A percentile compares a stretch with the other conserved stretches of the same genome.
Evolutionary conservation across 2,113 vertebrate species (phyloP).

Genomic region (Chiloscyllium plagiosum): DNA sequence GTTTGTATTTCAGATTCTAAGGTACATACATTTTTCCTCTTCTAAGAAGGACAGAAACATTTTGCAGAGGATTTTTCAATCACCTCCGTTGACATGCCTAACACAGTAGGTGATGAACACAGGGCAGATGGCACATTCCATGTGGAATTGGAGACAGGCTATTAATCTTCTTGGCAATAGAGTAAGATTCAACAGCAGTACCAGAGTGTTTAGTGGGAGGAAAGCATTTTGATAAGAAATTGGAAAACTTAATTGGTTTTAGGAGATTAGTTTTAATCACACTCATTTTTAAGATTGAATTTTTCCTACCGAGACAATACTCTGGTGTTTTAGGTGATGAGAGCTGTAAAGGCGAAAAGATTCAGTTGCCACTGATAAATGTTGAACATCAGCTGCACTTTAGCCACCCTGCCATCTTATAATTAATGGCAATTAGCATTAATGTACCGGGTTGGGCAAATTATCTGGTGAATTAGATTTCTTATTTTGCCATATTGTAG

Average conservation of each 20-base stretch:
- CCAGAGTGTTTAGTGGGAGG: neutral
- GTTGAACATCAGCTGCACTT: neutral
- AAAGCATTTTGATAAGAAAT: neutral
- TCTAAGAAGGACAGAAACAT: neutral
- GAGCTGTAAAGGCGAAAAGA: neutral
- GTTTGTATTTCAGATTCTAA: neutral
- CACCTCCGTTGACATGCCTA: neutral
- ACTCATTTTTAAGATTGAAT: neutral
- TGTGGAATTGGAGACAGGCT: neutral
- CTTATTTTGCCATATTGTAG: neutral
- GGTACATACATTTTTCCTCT: neutral
- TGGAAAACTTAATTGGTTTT: neutral
- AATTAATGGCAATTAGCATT: neutral
- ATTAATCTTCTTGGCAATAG: neutral
- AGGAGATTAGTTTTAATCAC: neutral
- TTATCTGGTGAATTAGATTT: neutral
- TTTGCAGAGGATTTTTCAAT: neutral
- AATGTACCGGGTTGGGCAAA: neutral
- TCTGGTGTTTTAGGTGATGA: neutral
- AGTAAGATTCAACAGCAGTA: neutral
- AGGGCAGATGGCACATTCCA: neutral
- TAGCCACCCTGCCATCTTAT: neutral
- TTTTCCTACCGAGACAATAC: neutral
- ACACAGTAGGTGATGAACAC: neutral
- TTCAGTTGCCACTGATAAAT: neutral